Evolutionary conservation across 2,888 invertebrate species (phyloP).

Genomic region (Tryphoninae sp.): DNA sequence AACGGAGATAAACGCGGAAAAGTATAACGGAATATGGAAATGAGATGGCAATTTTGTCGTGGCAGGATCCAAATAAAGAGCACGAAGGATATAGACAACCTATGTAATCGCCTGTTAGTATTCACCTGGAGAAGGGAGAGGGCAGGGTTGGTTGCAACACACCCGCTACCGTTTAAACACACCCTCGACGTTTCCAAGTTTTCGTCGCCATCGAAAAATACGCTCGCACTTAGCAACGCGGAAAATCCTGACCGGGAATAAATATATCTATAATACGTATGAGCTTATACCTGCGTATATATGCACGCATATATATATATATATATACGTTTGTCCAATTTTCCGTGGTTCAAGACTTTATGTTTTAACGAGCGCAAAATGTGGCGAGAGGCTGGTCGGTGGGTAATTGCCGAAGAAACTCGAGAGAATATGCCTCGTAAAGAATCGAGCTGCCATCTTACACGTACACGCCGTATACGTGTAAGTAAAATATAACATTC

Average conservation of each 20-base stretch:
- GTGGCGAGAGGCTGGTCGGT: constrained; percentile 55
- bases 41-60: constrained; percentile 24
- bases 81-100: constrained; percentile 39
- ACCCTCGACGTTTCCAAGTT: constrained; percentile 29
- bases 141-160: constrained; percentile 47
- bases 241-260: not conserved
- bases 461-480: constrained; percentile 13
- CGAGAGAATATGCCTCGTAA: constrained; percentile 57
- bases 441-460: constrained; percentile 44
- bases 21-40: not conserved
- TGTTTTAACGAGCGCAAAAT: constrained; percentile 66
- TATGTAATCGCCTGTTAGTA: constrained; percentile 57
- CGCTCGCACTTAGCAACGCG: not conserved
- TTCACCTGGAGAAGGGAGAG: constrained; percentile 22
- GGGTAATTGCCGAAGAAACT: constrained; percentile 65
- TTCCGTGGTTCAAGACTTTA: constrained; percentile 60
- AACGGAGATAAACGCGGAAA: not conserved
- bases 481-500: constrained; percentile 8
- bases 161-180: constrained; percentile 31
- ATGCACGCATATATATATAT: not conserved
- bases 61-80: constrained; percentile 2
- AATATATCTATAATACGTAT: constrained; percentile 1
- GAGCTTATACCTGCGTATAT: constrained; percentile 4
- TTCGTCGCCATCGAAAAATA: constrained; percentile 29
- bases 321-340: constrained; percentile 48